Conservation (phyloP, 1,140 invertebrate genomes). For the Colletes latitarsis region DNA sequence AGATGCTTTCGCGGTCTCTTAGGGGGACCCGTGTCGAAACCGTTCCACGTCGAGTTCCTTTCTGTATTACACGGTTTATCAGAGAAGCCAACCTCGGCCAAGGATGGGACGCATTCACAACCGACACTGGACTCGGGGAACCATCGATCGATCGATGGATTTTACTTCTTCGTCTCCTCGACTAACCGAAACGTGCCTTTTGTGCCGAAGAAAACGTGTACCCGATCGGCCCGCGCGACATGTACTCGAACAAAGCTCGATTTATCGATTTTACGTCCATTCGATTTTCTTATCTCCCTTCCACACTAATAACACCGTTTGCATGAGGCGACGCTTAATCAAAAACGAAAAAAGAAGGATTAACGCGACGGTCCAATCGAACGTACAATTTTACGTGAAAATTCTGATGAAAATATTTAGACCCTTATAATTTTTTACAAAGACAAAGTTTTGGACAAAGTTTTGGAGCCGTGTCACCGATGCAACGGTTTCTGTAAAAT, state of each 20-base stretch:
- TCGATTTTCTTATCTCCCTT: conserved; percentile 17
- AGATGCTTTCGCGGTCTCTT: conserved; percentile 52
- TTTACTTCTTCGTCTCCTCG: conserved; percentile 32
- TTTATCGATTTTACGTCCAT: conserved; percentile 44
- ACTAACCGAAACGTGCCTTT: conserved; percentile 37
- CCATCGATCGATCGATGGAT: conserved; percentile 53
- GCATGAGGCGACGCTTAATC: neutral
- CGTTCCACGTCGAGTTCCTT: conserved; percentile 44
- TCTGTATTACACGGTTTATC: conserved; percentile 50
- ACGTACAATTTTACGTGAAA: no score
- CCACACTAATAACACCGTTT: conserved; percentile 10
- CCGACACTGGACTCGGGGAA: conserved; percentile 1
- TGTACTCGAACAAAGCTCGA: conserved; percentile 23
- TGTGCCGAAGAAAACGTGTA: conserved; percentile 15
- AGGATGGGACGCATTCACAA: conserved; percentile 38
- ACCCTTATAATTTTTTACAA: no score
- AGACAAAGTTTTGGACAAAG: no score
- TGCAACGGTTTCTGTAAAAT: no score
- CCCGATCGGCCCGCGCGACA: neutral
- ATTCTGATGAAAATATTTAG: no score
- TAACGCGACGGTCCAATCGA: neutral
- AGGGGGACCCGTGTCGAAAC: conserved; percentile 40
- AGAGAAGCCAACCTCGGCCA: conserved; percentile 29
- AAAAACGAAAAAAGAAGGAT: neutral
- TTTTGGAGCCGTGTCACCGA: no score